Evolutionary conservation across 1,140 invertebrate genomes (phyloP).

Genomic region (Holcopasites calliopsidis): DNA sequence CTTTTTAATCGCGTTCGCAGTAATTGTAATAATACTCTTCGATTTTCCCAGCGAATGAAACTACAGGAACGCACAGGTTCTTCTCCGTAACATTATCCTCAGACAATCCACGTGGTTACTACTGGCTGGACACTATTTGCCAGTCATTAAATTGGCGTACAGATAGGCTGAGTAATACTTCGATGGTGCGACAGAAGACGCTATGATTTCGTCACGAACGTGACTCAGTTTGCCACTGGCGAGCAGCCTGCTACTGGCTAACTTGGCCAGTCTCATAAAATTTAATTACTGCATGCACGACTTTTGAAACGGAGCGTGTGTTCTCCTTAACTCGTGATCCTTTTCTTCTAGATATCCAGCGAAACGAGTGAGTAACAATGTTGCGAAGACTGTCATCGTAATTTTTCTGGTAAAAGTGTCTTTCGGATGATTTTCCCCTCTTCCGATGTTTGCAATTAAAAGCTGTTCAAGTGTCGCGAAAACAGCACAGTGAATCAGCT

Average conservation of each 20-base stretch:
- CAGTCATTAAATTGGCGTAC: background rate
- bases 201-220: background rate
- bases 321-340: background rate
- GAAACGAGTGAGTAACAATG: background rate
- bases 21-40: too few species aligned
- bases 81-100: background rate
- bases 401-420: too few species aligned
- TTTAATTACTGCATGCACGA: background rate
- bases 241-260: background rate
- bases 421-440: too few species aligned
- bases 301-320: background rate
- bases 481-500: too few species aligned
- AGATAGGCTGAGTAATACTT: background rate
- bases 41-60: too few species aligned
- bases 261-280: background rate
- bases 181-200: background rate
- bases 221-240: background rate
- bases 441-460: too few species aligned
- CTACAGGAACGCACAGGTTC: too few species aligned
- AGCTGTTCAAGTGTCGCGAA: too few species aligned
- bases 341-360: too few species aligned
- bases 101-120: background rate
- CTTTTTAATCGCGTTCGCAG: too few species aligned
- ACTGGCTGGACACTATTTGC: background rate
- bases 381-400: too few species aligned